Conservation (phyloP, 2,888 invertebrate species). For the Sisyra nigra region DNA sequence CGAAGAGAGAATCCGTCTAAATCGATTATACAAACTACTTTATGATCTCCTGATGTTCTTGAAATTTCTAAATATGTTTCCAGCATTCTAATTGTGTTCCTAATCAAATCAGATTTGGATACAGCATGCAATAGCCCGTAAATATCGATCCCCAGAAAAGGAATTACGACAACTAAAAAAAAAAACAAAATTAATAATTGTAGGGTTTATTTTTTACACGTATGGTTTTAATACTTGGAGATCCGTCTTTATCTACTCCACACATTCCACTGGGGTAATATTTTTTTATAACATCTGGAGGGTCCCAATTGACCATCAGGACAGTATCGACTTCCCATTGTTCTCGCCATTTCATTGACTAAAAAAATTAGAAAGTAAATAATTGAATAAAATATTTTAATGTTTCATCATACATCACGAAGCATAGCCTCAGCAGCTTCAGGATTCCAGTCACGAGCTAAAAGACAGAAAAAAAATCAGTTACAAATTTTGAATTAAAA, state of each 20-base stretch:
- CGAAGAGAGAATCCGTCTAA: slow-evolving; percentile 61
- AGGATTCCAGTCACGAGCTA: slow-evolving; percentile 75
- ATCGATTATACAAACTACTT: slow-evolving; percentile 58
- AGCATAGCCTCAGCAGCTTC: slow-evolving; percentile 87
- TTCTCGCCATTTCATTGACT: slow-evolving; percentile 59
- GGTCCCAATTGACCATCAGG: slow-evolving; percentile 43
- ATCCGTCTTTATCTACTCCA: slow-evolving; percentile 73
- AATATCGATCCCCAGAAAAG: slow-evolving; percentile 66
- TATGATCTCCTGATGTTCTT: slow-evolving; percentile 40
- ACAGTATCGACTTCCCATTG: slow-evolving; percentile 58
- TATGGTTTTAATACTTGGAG: slow-evolving; percentile 39
- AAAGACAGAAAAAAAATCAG: slow-evolving; percentile 20
- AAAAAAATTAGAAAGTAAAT: slow-evolving; percentile 16
- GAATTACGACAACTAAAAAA: slow-evolving; percentile 54
- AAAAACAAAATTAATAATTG: slow-evolving; percentile 1
- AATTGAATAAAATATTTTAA: not conserved
- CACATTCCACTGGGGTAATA: slow-evolving; percentile 64
- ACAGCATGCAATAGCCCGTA: slow-evolving; percentile 64
- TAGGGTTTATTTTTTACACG: not conserved
- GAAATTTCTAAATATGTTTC: slow-evolving; percentile 48
- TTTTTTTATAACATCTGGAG: slow-evolving; percentile 49
- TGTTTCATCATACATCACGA: slow-evolving; percentile 49
- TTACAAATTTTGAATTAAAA: not conserved
- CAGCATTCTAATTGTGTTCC: slow-evolving; percentile 45
- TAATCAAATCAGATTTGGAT: slow-evolving; percentile 54